These are phyloP conservation scores for Psilopsiagon aurifrons DNA, from an alignment of 2,113 vertebrate genomes.

Conservation along the genomic window DNA sequence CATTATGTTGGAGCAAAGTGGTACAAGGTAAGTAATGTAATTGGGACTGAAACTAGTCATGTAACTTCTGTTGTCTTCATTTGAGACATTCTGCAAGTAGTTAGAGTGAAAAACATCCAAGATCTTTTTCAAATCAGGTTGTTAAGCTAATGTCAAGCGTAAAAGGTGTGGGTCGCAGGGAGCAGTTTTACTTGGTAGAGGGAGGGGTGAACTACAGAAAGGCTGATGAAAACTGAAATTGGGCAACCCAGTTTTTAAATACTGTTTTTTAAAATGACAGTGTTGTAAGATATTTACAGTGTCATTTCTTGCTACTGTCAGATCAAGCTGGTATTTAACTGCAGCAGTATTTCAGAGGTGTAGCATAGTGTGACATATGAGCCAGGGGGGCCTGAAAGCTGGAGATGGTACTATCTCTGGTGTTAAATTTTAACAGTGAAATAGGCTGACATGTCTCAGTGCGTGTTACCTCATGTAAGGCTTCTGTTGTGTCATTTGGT, in stretches of 20 bases:
- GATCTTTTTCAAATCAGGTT: background rate
- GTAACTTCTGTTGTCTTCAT: background rate
- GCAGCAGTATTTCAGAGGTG: background rate
- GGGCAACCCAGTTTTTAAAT: background rate
- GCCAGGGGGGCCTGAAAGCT: background rate
- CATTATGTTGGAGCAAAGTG: background rate
- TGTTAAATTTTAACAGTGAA: background rate
- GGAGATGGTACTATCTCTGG: background rate
- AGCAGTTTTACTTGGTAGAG: background rate
- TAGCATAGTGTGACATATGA: fast-evolving
- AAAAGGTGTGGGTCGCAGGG: background rate
- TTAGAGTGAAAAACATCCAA: background rate
- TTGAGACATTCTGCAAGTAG: background rate
- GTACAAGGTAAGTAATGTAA: background rate
- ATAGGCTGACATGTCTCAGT: fast-evolving
- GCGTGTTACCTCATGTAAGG: background rate
- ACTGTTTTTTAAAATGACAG: too few relatives aligned
- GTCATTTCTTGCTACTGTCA: background rate
- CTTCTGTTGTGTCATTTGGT: background rate
- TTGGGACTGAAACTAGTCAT: background rate
- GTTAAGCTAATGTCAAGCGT: background rate
- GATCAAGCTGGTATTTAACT: background rate
- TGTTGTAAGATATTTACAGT: background rate
- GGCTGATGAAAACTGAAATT: background rate
- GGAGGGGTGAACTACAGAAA: background rate